Conservation (phyloP, 2,888 invertebrate genomes). For the Dermolepida albohirtum region DNA sequence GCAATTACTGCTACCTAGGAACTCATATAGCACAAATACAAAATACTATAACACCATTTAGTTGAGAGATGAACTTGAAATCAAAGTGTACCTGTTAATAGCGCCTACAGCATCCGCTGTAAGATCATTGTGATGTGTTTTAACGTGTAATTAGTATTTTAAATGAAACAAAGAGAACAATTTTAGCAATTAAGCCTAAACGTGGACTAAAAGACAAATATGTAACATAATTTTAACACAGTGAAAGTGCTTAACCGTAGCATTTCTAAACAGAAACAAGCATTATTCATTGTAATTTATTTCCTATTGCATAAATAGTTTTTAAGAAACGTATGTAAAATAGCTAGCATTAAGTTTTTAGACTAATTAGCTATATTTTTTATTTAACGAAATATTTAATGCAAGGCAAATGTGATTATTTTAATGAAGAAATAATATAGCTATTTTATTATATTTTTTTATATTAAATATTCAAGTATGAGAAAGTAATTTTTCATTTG, state of each 20-base stretch:
- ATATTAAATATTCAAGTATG: neutral
- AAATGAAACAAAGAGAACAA: neutral
- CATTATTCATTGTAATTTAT: constrained; percentile 23
- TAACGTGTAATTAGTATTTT: constrained; percentile 8
- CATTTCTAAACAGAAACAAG: constrained; percentile 20
- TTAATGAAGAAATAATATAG: constrained; percentile 6
- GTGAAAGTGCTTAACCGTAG: constrained; percentile 15
- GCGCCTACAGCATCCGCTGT: neutral
- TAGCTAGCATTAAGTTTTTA: constrained; percentile 10
- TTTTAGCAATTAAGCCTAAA: constrained; percentile 19
- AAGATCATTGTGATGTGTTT: constrained; percentile 15
- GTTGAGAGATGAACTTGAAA: neutral
- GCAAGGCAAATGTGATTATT: constrained; percentile 20
- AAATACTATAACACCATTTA: constrained; percentile 42
- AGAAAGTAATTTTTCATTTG: neutral
- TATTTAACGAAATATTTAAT: constrained; percentile 24
- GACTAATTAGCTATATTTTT: constrained; percentile 14
- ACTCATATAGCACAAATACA: constrained; percentile 32
- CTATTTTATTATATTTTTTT: constrained; percentile 32
- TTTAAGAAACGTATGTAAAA: neutral
- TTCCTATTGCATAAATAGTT: constrained; percentile 8
- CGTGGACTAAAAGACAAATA: no score
- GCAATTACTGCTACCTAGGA: constrained; percentile 54
- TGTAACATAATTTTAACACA: constrained; percentile 1
- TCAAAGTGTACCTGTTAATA: no score